Conservation (phyloP, 2,888 invertebrate genomes). For the Aporophyla nigra region DNA sequence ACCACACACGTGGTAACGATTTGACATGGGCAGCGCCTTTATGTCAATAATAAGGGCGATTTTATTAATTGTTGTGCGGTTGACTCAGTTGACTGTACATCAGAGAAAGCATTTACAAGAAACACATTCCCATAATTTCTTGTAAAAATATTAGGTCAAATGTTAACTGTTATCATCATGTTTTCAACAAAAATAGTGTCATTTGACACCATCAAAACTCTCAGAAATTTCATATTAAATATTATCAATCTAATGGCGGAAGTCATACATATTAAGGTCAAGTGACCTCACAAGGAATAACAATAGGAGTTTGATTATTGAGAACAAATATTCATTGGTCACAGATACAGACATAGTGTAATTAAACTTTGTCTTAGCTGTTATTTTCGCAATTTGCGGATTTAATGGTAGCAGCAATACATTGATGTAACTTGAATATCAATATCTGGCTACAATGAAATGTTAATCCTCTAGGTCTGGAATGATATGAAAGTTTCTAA, state of each 20-base stretch:
- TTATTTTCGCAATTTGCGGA: constrained; percentile 22
- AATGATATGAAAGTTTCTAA: neutral
- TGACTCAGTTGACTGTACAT: neutral
- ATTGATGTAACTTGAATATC: neutral
- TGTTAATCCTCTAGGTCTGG: too few species aligned
- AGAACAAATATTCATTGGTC: constrained; percentile 21
- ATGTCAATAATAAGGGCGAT: too few species aligned
- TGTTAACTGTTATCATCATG: constrained; percentile 3
- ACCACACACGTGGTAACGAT: too few species aligned
- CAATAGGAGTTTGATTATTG: constrained; percentile 1
- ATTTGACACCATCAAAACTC: neutral
- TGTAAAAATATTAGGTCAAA: constrained; percentile 1
- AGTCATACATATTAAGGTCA: constrained; percentile 17
- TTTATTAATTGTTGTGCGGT: too few species aligned
- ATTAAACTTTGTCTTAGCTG: neutral
- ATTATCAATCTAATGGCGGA: constrained; percentile 24
- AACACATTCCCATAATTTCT: neutral
- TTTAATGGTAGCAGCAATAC: neutral
- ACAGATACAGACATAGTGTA: constrained; percentile 5
- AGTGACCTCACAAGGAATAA: constrained; percentile 3
- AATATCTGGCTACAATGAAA: neutral
- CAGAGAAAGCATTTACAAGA: neutral
- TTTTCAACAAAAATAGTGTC: neutral
- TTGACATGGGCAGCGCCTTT: too few species aligned
- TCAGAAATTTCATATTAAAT: neutral